phyloP scores from a whole-genome alignment of 2,797 vertebrate species.

The Tapirus indicus region DNA sequence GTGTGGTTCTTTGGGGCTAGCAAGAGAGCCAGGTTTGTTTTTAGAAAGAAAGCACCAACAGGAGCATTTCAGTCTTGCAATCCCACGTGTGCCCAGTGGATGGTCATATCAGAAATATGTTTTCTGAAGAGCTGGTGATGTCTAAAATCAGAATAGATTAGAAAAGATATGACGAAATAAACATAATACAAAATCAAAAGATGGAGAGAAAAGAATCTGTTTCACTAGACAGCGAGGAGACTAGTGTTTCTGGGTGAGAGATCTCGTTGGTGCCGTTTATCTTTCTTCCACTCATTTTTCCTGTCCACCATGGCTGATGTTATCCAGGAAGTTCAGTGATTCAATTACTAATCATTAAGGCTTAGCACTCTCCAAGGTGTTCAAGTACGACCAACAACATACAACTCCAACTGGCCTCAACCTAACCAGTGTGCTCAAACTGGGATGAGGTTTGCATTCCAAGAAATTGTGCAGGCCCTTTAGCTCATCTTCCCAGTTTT shows the following conservation, averaged over 20 bases:
- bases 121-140: conserved; percentile 37
- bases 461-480: background rate
- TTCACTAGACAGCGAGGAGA: conserved; percentile 11
- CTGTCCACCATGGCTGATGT: background rate
- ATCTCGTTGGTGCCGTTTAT: background rate
- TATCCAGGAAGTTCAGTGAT: conserved; percentile 42
- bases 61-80: background rate
- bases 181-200: background rate
- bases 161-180: conserved; percentile 29
- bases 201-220: background rate
- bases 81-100: background rate
- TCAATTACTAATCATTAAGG: conserved; percentile 53
- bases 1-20: conserved; percentile 40
- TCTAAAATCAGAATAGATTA: background rate
- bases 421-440: background rate
- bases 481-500: background rate
- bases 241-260: conserved; percentile 1
- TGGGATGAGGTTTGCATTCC: background rate
- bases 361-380: background rate
- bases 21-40: conserved; percentile 64
- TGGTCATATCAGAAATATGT: background rate
- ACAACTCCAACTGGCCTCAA: background rate
- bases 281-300: conserved; percentile 60
- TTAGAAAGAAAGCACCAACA: conserved; percentile 69
- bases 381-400: background rate